Conservation (phyloP, 2,113 vertebrate genomes). For the Fulica atra region DNA sequence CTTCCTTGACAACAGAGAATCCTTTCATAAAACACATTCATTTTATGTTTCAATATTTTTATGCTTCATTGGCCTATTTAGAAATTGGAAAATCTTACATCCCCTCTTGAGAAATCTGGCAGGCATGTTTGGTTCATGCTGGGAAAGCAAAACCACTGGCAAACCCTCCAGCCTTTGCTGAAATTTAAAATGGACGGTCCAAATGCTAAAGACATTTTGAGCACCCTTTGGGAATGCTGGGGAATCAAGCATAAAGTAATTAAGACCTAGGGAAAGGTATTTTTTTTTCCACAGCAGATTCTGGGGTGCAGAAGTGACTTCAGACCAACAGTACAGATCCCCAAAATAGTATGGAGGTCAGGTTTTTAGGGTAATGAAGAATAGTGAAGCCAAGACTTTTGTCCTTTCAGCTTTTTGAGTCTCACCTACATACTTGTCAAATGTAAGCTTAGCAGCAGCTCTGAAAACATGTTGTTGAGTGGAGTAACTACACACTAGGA, state of each 20-base stretch:
- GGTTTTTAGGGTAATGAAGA: neutral
- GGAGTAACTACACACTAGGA: neutral
- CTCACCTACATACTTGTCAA: neutral
- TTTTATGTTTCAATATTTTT: slow-evolving; percentile 63
- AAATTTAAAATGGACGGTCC: neutral
- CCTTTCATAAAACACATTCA: slow-evolving; percentile 71
- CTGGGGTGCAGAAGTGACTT: neutral
- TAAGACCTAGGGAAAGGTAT: neutral
- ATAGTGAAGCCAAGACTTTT: neutral
- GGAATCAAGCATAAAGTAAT: neutral
- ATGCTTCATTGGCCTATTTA: slow-evolving; percentile 61
- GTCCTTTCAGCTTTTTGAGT: neutral
- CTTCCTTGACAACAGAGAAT: slow-evolving; percentile 69
- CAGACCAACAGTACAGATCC: neutral
- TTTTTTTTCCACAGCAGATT: neutral
- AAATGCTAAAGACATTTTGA: neutral
- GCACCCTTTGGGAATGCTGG: neutral
- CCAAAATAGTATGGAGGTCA: neutral
- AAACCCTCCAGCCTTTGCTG: slow-evolving; percentile 13
- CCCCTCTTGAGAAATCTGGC: slow-evolving; percentile 57
- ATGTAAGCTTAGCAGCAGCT: neutral
- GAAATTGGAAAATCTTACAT: slow-evolving; percentile 73
- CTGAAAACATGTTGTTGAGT: neutral
- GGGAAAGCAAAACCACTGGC: slow-evolving; percentile 45
- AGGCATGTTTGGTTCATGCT: slow-evolving; percentile 25